phyloP scores from a whole-genome alignment of 2,888 invertebrate species.

The Melitaea athalia region DNA sequence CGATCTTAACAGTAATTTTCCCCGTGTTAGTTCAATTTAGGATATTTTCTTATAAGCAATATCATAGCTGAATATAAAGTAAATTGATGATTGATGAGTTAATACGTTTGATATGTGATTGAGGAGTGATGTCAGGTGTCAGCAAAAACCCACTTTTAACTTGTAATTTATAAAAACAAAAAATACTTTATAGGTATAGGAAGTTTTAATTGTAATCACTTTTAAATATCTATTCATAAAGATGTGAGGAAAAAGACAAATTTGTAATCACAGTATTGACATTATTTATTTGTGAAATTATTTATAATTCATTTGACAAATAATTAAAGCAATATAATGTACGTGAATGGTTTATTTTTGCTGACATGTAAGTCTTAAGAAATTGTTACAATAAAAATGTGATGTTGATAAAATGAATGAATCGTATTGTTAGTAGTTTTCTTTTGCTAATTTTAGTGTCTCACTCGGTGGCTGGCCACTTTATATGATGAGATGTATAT shows the following conservation, averaged over 20 bases:
- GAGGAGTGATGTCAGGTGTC: conserved; percentile 28
- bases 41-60: conserved; percentile 20
- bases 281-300: not conserved
- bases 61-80: conserved; percentile 20
- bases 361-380: conserved; percentile 41
- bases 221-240: not conserved
- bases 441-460: conserved; percentile 48
- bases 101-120: conserved; percentile 19
- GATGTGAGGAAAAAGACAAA: not conserved
- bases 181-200: not conserved
- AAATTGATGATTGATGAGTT: conserved; percentile 18
- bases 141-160: conserved; percentile 20
- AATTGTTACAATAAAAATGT: conserved; percentile 55
- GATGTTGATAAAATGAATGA: conserved; percentile 48
- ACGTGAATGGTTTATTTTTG: conserved; percentile 16
- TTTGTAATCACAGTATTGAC: not conserved
- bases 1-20: conserved; percentile 16
- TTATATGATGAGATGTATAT: conserved; percentile 64
- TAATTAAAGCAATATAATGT: not conserved
- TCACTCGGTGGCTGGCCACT: conserved; percentile 79
- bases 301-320: conserved; percentile 4
- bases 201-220: not conserved
- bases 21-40: conserved; percentile 32
- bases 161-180: not conserved
- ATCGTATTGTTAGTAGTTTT: conserved; percentile 43